Percentiles rank a stretch among this genome's conserved stretches.
phyloP scores from a whole-genome alignment of 2,888 invertebrate genomes.

The Lepidochitona cinerea region DNA sequence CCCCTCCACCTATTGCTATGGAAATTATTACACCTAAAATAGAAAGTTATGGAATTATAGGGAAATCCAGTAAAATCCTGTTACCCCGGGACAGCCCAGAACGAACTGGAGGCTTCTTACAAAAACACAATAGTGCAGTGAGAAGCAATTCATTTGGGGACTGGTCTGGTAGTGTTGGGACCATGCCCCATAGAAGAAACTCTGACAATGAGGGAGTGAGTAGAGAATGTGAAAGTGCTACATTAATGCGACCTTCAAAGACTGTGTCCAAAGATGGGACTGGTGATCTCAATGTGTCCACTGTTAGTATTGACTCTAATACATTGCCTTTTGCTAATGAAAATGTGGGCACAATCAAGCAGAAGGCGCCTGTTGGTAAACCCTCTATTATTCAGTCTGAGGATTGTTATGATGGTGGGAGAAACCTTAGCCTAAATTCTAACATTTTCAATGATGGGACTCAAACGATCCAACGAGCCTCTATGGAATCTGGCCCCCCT shows the following conservation, averaged over 20 bases:
- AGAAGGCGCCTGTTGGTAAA: conserved; percentile 73
- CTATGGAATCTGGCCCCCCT: background rate
- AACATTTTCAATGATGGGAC: conserved; percentile 36
- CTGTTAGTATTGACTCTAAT: conserved; percentile 94
- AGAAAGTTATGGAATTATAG: conserved; percentile 61
- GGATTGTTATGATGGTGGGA: conserved; percentile 25
- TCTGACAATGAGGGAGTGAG: background rate
- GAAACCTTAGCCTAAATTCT: conserved; percentile 30
- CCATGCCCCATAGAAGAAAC: background rate
- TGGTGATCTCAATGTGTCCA: conserved; percentile 54
- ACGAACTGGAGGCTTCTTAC: background rate
- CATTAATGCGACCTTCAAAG: conserved; percentile 1
- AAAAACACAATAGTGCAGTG: background rate
- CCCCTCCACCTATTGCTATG: conserved; percentile 64
- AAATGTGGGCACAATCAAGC: conserved; percentile 98
- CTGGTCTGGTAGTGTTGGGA: background rate
- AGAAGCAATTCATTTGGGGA: background rate
- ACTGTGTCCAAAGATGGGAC: conserved; percentile 31
- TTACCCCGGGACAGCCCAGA: background rate
- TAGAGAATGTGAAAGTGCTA: conserved; percentile 5
- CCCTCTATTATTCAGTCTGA: conserved; percentile 55
- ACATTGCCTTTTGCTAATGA: conserved; percentile 94
- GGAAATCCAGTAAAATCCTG: conserved; percentile 41
- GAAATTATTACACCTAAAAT: conserved; percentile 64
- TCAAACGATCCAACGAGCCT: conserved; percentile 34